phyloP scores from a whole-genome alignment of 2,113 vertebrate species.

The Lepisosteus osseus region DNA sequence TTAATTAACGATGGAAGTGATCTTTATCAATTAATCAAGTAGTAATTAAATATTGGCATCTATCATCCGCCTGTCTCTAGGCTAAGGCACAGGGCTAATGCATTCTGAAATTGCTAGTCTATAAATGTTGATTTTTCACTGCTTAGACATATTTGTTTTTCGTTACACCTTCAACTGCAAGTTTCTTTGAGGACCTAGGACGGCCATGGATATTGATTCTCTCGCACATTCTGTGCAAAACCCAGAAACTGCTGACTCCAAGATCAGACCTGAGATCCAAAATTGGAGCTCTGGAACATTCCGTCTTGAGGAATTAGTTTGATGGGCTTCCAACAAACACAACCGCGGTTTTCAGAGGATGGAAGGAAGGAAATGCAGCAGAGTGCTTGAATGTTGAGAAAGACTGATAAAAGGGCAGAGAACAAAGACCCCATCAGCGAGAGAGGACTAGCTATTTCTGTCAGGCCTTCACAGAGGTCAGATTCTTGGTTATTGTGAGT shows the following conservation, averaged over 20 bases:
- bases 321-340: neutral
- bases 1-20: no score
- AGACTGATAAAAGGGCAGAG: conserved; percentile 5
- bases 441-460: conserved; percentile 22
- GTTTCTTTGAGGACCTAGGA: neutral
- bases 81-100: no score
- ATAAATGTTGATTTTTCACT: no score
- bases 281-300: neutral
- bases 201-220: no score
- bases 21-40: no score
- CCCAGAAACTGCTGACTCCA: conserved; percentile 13
- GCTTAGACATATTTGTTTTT: no score
- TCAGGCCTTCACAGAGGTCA: conserved; percentile 9
- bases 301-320: neutral
- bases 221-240: no score
- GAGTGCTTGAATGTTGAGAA: neutral
- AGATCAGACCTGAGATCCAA: no score
- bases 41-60: no score
- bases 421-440: neutral
- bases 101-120: no score
- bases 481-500: conserved; percentile 13
- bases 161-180: no score
- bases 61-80: no score
- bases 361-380: conserved; percentile 14
- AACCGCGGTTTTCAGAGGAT: neutral